Conservation (phyloP, 2,888 invertebrate genomes). For the Xestia xanthographa region DNA sequence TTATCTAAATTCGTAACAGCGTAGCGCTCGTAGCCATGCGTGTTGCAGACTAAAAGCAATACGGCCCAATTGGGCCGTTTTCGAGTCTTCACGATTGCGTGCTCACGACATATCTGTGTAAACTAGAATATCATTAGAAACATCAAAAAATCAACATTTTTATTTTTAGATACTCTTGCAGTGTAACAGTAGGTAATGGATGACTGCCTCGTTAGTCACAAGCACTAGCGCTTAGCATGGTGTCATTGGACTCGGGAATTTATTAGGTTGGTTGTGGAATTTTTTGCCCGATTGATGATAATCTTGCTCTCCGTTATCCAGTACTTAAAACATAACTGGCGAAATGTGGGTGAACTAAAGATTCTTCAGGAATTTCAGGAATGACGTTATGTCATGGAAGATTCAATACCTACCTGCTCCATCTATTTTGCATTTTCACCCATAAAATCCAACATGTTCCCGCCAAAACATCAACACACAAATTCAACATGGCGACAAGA, state of each 20-base stretch:
- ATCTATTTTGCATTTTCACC: neutral
- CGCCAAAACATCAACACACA: constrained; percentile 7
- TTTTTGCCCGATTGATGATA: neutral
- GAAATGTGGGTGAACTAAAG: neutral
- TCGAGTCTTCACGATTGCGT: too few species aligned
- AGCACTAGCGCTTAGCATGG: too few species aligned
- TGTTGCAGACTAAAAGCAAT: too few species aligned
- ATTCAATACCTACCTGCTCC: neutral
- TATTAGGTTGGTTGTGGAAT: neutral
- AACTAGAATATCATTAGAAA: too few species aligned
- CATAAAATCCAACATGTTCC: neutral
- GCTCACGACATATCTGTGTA: too few species aligned
- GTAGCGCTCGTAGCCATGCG: too few species aligned
- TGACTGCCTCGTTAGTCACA: neutral
- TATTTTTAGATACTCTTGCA: too few species aligned
- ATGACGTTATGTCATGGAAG: neutral
- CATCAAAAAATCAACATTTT: too few species aligned
- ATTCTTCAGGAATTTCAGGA: neutral
- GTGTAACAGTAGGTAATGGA: too few species aligned
- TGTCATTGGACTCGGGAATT: neutral
- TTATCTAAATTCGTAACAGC: too few species aligned
- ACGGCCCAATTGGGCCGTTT: too few species aligned
- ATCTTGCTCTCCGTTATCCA: neutral
- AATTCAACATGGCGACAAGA: constrained; percentile 30
- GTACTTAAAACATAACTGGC: neutral